Conservation (phyloP, 2,888 invertebrate genomes). For the Seira ritae region DNA sequence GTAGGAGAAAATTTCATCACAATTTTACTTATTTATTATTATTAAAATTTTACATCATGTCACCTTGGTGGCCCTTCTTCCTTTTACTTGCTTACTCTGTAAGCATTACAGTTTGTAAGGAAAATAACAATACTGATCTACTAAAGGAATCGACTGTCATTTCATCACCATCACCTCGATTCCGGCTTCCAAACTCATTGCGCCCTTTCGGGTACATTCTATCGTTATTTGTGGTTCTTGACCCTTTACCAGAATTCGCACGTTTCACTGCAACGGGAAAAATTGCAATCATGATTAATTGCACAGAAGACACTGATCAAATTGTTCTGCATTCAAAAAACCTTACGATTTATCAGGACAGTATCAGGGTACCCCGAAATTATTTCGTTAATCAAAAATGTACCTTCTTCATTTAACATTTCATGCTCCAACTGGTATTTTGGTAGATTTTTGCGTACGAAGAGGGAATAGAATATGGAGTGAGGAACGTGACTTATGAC, state of each 20-base stretch:
- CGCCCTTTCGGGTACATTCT: slow-evolving; percentile 49
- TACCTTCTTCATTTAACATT: background rate
- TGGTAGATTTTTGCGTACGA: background rate
- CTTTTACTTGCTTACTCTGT: background rate
- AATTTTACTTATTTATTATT: no score
- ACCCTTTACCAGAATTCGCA: slow-evolving; percentile 41
- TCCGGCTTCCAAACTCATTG: slow-evolving; percentile 40
- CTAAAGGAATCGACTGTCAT: no score
- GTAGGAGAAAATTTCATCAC: no score
- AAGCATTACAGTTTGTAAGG: background rate
- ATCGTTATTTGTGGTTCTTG: slow-evolving; percentile 57
- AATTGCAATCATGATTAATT: slow-evolving; percentile 43
- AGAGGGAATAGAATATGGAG: no score
- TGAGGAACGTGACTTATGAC: slow-evolving; percentile 45
- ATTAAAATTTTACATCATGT: no score
- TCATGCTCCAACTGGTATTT: background rate
- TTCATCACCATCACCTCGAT: background rate
- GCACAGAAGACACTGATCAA: slow-evolving; percentile 80
- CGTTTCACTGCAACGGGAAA: slow-evolving; percentile 57
- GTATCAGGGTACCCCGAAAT: slow-evolving; percentile 77
- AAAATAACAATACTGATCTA: background rate
- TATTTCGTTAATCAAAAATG: background rate
- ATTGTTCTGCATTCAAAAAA: slow-evolving; percentile 86
- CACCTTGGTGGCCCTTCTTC: no score
- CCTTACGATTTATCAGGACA: slow-evolving; percentile 80